These are phyloP conservation scores for Mormyrus hasselquistii DNA, from an alignment of 2,797 vertebrate species.

Conservation along the genomic window DNA sequence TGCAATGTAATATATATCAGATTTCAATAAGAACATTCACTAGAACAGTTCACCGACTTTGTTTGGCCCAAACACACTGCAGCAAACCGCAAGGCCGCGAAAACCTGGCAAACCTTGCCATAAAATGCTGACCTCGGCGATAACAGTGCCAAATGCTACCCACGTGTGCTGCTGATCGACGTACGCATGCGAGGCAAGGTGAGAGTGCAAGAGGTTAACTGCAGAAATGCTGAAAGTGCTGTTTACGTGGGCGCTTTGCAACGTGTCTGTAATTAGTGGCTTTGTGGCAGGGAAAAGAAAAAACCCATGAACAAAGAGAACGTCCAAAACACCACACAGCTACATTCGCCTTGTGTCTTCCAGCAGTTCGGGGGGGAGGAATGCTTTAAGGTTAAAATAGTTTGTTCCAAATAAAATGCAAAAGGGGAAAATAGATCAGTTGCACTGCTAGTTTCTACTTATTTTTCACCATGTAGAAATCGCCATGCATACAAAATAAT, in stretches of 20 bases:
- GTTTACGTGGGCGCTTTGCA: slow-evolving; percentile 46
- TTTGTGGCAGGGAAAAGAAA: slow-evolving; percentile 43
- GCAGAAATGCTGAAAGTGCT: slow-evolving; percentile 42
- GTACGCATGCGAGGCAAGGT: not conserved
- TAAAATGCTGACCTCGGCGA: not conserved
- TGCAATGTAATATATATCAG: not conserved
- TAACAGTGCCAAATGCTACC: not conserved
- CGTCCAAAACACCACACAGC: slow-evolving; percentile 44
- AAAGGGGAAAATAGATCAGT: slow-evolving; percentile 17
- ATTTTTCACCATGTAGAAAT: not conserved
- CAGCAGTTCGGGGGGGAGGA: slow-evolving; percentile 48
- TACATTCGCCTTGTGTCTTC: slow-evolving; percentile 48
- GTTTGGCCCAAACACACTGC: not conserved
- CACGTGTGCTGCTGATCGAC: not conserved
- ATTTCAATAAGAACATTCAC: not conserved
- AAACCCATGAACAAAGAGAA: slow-evolving; percentile 49
- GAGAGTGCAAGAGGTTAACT: slow-evolving; percentile 35
- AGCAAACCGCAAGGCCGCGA: not conserved
- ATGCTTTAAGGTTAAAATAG: slow-evolving; percentile 49
- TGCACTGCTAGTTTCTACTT: not conserved
- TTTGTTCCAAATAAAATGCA: slow-evolving; percentile 39
- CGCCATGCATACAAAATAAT: not conserved
- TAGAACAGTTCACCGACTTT: not conserved
- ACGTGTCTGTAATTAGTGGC: slow-evolving; percentile 59
- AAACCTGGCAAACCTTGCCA: not conserved